These are phyloP conservation scores for Anas acuta DNA, from an alignment of 2,797 vertebrate genomes.

Conservation along the genomic window DNA sequence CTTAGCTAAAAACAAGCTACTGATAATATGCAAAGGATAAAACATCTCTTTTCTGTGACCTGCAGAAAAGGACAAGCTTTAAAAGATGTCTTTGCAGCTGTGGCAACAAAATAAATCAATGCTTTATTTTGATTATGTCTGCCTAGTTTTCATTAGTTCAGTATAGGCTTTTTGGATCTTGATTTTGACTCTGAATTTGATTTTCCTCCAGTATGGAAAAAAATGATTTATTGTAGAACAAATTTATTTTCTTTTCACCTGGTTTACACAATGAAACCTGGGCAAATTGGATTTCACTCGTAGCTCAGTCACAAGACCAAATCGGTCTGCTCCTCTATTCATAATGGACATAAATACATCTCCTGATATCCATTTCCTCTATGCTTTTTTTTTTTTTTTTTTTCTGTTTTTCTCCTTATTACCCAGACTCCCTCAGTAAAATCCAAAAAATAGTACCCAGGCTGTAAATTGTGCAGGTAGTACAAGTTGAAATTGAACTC, in stretches of 20 bases:
- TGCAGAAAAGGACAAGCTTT: neutral
- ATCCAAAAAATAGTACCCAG: neutral
- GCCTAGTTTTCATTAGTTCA: neutral
- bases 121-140: neutral
- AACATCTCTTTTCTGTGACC: neutral
- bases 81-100: neutral
- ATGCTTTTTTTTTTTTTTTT: neutral
- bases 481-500: neutral
- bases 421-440: neutral
- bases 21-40: neutral
- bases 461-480: neutral
- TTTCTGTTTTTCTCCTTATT: neutral
- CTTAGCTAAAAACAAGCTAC: neutral
- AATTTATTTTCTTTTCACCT: constrained; percentile 38
- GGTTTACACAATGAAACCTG: constrained; percentile 18
- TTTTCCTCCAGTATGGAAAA: constrained; percentile 7
- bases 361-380: neutral
- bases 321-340: neutral
- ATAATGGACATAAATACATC: neutral
- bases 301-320: neutral
- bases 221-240: constrained; percentile 15
- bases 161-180: neutral
- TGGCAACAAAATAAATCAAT: neutral
- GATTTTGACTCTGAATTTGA: neutral
- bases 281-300: constrained; percentile 9